Conservation (phyloP, 2,113 vertebrate genomes). For the Scalopus aquaticus region DNA sequence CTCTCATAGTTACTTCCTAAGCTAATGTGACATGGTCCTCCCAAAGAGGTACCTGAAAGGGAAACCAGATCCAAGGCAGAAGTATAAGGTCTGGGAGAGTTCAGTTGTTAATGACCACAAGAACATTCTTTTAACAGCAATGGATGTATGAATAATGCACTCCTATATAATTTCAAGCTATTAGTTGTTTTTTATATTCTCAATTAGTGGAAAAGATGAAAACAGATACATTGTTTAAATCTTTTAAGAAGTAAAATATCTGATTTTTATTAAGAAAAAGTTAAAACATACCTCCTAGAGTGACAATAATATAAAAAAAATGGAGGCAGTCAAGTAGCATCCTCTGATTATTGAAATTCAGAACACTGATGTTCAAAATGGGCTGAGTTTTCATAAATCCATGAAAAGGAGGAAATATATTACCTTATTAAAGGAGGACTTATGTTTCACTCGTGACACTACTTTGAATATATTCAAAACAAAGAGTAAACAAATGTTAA, state of each 20-base stretch:
- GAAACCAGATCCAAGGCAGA: background rate
- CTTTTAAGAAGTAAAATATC: background rate
- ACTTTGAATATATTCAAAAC: conserved; percentile 24
- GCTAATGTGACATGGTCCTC: background rate
- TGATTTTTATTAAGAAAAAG: conserved; percentile 34
- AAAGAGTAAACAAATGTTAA: conserved; percentile 50
- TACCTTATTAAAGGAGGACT: background rate
- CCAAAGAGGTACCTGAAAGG: background rate
- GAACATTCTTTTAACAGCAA: background rate
- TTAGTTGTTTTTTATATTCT: background rate
- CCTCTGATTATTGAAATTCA: background rate
- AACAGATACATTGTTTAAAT: background rate
- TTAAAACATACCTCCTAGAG: background rate
- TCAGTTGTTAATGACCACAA: background rate
- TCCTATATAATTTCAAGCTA: background rate
- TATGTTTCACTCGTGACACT: background rate
- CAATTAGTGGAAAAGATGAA: background rate
- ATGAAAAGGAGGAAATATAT: background rate
- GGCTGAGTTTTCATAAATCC: background rate
- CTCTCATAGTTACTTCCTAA: background rate
- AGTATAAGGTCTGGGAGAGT: background rate
- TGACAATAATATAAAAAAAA: background rate
- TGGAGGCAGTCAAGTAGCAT: background rate
- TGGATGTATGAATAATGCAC: background rate
- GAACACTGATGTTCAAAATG: background rate